Evolutionary conservation across 2,113 vertebrate genomes (phyloP).

Genomic region (Xyliphius kryptos): DNA sequence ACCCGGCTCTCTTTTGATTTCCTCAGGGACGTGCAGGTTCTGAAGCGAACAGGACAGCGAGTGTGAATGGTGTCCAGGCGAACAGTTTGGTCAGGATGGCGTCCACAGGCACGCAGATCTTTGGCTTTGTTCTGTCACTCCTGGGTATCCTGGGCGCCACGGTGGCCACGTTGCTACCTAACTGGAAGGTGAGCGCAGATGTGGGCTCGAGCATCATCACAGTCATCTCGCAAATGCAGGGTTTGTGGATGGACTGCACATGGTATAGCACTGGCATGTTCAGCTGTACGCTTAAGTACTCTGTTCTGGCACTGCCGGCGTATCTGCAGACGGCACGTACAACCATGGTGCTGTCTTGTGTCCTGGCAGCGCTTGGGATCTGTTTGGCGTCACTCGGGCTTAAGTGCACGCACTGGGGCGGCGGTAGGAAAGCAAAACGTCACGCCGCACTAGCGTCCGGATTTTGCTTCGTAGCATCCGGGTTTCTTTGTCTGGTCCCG

Average conservation of each 20-base stretch:
- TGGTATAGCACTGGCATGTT: slow-evolving; percentile 98
- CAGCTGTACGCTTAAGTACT: slow-evolving; percentile 85
- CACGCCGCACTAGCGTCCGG: slow-evolving; percentile 78
- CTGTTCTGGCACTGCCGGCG: slow-evolving; percentile 79
- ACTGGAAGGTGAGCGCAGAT: slow-evolving; percentile 88
- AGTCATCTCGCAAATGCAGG: slow-evolving; percentile 83
- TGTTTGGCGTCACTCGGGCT: slow-evolving; percentile 81
- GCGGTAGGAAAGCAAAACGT: slow-evolving; percentile 72
- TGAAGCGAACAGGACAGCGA: too few species aligned
- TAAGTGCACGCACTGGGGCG: slow-evolving; percentile 85
- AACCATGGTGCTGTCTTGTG: slow-evolving; percentile 87
- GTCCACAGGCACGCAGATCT: slow-evolving; percentile 81
- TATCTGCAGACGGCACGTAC: slow-evolving; percentile 86
- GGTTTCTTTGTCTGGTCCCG: slow-evolving; percentile 78
- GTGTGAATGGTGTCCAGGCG: slow-evolving; percentile 61
- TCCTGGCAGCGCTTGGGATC: slow-evolving; percentile 78
- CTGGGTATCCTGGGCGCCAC: slow-evolving; percentile 77
- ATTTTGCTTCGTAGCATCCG: slow-evolving; percentile 74
- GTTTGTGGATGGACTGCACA: slow-evolving; percentile 97
- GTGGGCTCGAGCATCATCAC: slow-evolving; percentile 85
- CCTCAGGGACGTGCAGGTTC: too few species aligned
- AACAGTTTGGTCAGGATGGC: slow-evolving; percentile 71
- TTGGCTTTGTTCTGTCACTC: slow-evolving; percentile 82
- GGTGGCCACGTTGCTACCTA: slow-evolving; percentile 82
- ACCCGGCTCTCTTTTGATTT: too few species aligned